Evolutionary conservation across 2,888 invertebrate species (phyloP), one percentile per base, ranked within the genome.

Genomic region (Thymelicus sylvestris): DNA sequence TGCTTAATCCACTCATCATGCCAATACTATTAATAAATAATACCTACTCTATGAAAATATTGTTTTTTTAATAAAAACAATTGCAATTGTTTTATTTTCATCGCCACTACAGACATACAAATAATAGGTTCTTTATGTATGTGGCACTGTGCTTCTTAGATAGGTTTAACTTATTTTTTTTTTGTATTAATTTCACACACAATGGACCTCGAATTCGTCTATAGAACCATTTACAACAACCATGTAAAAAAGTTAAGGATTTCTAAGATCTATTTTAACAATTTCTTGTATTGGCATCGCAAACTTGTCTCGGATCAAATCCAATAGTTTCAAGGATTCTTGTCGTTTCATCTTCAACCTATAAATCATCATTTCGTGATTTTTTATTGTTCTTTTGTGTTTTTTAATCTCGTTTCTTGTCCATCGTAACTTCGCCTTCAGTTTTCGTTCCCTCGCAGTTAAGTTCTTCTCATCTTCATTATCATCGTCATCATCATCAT

Each of bases 261-360:
- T 31, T 31, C 55, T 66, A 12, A 66, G 41, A 57, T 66, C 65
- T 12, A 66, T 66, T 44, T 66, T 66, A 13, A 66, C 55, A 41
- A 66, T 66, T 55, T 66, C 65, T 19, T 66, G 52, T 1, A 66
- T 24, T 19, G 65, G 65, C 65, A 66, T 66, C 1, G 65, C 65
- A 24, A 66, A 66, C 55, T 66, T 66, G 5, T 66, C 65, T 44
- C 57, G 65, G n/a, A 66, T 6, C 39, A 66, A 55, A 66, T 66
- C 65, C 1, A 66, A 19, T 15, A 66, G 10, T 19, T 66, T 66
- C n/a, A 44, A 55, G 0, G 41, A 44, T 24, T 66, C 41, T 41
- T 66, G n/a, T 6, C 55, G 55, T 24, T 66, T 66, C 2, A 24
- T 19, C 12, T 66, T 66, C 6, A 66, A 41, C 55, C 65, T 66